Conservation (phyloP, 2,888 invertebrate genomes). For the Himalopsyche anomala region DNA sequence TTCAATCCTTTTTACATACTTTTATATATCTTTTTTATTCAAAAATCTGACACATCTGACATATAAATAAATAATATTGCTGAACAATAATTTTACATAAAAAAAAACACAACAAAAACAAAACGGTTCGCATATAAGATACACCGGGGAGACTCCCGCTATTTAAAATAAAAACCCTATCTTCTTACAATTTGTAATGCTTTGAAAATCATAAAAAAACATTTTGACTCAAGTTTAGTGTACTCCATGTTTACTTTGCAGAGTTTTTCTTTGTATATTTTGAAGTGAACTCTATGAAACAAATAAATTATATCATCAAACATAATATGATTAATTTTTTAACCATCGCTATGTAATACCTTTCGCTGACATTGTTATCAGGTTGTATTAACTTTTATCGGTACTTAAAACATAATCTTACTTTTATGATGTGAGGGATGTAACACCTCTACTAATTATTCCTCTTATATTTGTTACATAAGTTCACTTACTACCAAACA, state of each 20-base stretch:
- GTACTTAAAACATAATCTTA: no score
- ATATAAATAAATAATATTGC: not conserved
- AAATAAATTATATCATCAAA: not conserved
- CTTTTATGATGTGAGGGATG: no score
- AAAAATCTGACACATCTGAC: slow-evolving; percentile 34
- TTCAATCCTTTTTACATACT: slow-evolving; percentile 41
- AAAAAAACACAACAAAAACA: slow-evolving; percentile 37
- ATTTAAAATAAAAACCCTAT: no score
- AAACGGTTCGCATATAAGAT: not conserved
- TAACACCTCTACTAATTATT: not conserved
- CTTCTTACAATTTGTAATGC: not conserved
- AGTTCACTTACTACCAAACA: not conserved
- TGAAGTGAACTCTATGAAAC: slow-evolving; percentile 2
- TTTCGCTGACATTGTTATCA: no score
- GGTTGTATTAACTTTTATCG: no score
- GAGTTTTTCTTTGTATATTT: not conserved
- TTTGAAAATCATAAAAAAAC: not conserved
- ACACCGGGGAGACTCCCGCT: slow-evolving; percentile 6
- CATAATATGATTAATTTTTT: no score
- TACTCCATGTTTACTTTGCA: not conserved
- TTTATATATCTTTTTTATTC: slow-evolving; percentile 36
- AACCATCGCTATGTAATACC: no score
- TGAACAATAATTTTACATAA: slow-evolving; percentile 1
- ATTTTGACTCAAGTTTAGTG: not conserved
- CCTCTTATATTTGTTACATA: slow-evolving; percentile 9